Evolutionary conservation across 2,113 vertebrate species (phyloP), one percentile per base, ranked within the genome.

Genomic region (Triplophysa siluroides): DNA sequence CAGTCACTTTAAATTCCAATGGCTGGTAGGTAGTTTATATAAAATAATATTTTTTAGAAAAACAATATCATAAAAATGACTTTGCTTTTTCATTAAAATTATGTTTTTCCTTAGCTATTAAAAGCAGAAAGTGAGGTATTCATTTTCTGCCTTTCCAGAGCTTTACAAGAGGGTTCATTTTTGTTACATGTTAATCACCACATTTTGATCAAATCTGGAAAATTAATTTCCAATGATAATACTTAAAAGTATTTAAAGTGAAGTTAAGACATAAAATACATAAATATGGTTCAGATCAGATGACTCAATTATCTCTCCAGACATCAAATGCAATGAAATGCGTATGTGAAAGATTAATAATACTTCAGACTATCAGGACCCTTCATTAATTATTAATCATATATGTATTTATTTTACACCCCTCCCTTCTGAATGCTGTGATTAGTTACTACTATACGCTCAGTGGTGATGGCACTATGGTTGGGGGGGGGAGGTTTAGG

Each of bases 321-420:
- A 84, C 81, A 81, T 79, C 1, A 56, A 11, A 29, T 69, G 68
- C 77, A 81, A 88, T 75, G 83, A 88, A 89, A 83, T 64, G 38
- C 18, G 68, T 60, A 76, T 81, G 81, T 88, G 78, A 87, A 88
- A 87, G 79, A 85, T 88, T 86, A 85, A 89, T 90, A 85, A 89
- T 90, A 85, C 83, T 84, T 81, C 83, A 86, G 70, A 83, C 69
- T 83, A 85, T 83, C 79, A 86, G 68, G 72, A 68, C 56, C 68
- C 52, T 47, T n/a, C 33, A 65, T 77, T 26, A 82, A 88, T 90
- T 84, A 89, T 89, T 90, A 88, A 90, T 87, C 86, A 41, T 88
- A 87, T 65, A 73, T 41, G 78, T 12, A 58, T 78, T 89, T 87
- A 86, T 86, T 89, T 87, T 85, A 84, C 77, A 61, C 50, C 70